Evolutionary conservation across 2,888 invertebrate genomes (phyloP).

Genomic region (Hirtodrosophila histrioides): DNA sequence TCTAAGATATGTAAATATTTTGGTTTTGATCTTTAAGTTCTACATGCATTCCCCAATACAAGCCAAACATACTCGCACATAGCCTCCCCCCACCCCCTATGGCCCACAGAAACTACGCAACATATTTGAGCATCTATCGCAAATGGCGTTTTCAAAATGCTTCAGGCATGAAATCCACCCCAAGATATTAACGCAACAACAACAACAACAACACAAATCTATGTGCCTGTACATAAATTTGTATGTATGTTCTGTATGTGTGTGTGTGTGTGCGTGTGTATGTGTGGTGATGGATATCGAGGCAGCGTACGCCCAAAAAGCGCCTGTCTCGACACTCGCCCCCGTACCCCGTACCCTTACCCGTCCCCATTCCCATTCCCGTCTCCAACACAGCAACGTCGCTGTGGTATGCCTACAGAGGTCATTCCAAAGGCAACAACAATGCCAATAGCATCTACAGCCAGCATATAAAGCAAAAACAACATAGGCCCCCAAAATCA

Average conservation of each 20-base stretch:
- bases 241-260: background rate
- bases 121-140: constrained; percentile 32
- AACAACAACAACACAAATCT: constrained; percentile 49
- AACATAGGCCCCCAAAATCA: constrained; percentile 41
- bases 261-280: constrained; percentile 10
- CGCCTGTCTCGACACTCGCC: constrained; percentile 18
- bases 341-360: background rate
- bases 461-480: constrained; percentile 53
- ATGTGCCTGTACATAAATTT: constrained; percentile 34
- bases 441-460: constrained; percentile 60
- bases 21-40: background rate
- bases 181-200: constrained; percentile 42
- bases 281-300: constrained; percentile 55
- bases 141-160: constrained; percentile 57
- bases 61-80: background rate
- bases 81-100: constrained; percentile 5
- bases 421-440: constrained; percentile 83
- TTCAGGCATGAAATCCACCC: constrained; percentile 62
- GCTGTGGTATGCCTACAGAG: constrained; percentile 73
- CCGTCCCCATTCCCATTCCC: background rate
- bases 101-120: constrained; percentile 47
- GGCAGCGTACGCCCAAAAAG: constrained; percentile 42
- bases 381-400: constrained; percentile 2
- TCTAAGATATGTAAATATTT: constrained; percentile 3
- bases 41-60: constrained; percentile 1